Percentiles rank a stretch among this genome's conserved stretches.
Conservation (phyloP, 2,888 invertebrate species). For the Melieria crassipennis region DNA sequence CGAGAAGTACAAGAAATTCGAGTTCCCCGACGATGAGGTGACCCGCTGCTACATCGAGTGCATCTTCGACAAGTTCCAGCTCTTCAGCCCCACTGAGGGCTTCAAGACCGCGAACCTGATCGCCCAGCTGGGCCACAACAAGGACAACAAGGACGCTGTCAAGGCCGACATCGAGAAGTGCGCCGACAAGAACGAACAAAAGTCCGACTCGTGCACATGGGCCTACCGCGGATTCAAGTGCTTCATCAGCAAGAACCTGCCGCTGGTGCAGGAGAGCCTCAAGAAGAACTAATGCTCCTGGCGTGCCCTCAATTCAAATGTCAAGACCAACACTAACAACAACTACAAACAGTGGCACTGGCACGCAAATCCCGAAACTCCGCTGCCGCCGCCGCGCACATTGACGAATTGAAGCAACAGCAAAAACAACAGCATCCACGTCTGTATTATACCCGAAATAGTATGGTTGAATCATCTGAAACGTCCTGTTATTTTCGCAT, state of each 20-base stretch:
- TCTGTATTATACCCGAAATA: slow-evolving; percentile 17
- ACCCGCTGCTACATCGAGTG: slow-evolving; percentile 65
- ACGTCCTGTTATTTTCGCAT: slow-evolving; percentile 38
- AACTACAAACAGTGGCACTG: not conserved
- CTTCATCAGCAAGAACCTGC: slow-evolving; percentile 63
- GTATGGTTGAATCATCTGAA: slow-evolving; percentile 35
- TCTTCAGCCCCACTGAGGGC: slow-evolving; percentile 61
- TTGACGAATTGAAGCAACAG: not conserved
- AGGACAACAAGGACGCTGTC: slow-evolving; percentile 59
- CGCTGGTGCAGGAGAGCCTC: slow-evolving; percentile 63
- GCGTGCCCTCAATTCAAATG: not conserved
- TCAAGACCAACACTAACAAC: not conserved
- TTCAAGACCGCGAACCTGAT: slow-evolving; percentile 63
- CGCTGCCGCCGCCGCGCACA: not conserved
- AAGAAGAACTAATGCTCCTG: slow-evolving; percentile 48
- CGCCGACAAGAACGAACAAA: slow-evolving; percentile 63
- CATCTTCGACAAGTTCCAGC: slow-evolving; percentile 63
- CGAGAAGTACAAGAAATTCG: slow-evolving; percentile 64
- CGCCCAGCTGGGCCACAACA: slow-evolving; percentile 62
- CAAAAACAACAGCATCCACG: not conserved
- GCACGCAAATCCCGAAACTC: not conserved
- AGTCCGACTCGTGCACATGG: slow-evolving; percentile 60
- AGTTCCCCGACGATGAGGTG: slow-evolving; percentile 64
- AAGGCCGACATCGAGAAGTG: slow-evolving; percentile 62
- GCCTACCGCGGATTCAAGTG: slow-evolving; percentile 65